A percentile compares a stretch with the other conserved stretches of the same genome.
Evolutionary conservation across 2,888 invertebrate species (phyloP).

Genomic region (Cheilosia grossa): DNA sequence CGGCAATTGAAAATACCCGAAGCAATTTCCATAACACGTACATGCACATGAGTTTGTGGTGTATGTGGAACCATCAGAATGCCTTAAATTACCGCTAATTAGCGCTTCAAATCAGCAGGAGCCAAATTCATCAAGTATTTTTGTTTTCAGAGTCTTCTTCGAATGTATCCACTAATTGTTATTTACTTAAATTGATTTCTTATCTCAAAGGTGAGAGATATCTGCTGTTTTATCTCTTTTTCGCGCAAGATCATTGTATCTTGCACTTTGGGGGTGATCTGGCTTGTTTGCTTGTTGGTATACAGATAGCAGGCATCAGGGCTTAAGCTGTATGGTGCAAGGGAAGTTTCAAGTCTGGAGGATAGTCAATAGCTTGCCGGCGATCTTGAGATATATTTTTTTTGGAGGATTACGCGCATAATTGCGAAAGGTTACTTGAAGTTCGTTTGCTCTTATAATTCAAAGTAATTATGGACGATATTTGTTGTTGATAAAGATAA

Average conservation of each 20-base stretch:
- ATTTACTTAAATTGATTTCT: slow-evolving; percentile 48
- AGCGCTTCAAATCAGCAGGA: slow-evolving; percentile 21
- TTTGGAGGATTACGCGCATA: background rate
- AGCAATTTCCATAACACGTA: slow-evolving; percentile 24
- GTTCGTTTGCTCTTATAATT: slow-evolving; percentile 44
- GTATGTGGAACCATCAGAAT: background rate
- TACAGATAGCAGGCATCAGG: slow-evolving; percentile 30
- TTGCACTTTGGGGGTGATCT: slow-evolving; percentile 24
- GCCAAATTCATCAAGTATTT: slow-evolving; percentile 8
- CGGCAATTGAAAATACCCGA: slow-evolving; percentile 44
- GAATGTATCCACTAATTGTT: slow-evolving; percentile 43
- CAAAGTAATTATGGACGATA: slow-evolving; percentile 39
- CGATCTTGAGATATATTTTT: slow-evolving; percentile 10
- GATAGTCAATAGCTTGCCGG: background rate
- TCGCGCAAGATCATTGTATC: slow-evolving; percentile 18
- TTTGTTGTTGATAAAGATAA: slow-evolving; percentile 46
- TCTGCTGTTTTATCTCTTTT: background rate
- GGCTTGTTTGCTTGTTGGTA: slow-evolving; percentile 17
- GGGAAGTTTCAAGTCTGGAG: background rate
- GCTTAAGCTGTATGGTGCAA: background rate
- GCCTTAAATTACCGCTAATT: slow-evolving; percentile 38
- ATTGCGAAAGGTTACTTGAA: slow-evolving; percentile 24
- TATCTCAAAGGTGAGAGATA: slow-evolving; percentile 50
- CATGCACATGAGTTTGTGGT: background rate
- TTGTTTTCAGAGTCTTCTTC: slow-evolving; percentile 3